These are phyloP conservation scores for Narcine bancroftii DNA, from an alignment of 2,113 vertebrate species.

Conservation along the genomic window DNA sequence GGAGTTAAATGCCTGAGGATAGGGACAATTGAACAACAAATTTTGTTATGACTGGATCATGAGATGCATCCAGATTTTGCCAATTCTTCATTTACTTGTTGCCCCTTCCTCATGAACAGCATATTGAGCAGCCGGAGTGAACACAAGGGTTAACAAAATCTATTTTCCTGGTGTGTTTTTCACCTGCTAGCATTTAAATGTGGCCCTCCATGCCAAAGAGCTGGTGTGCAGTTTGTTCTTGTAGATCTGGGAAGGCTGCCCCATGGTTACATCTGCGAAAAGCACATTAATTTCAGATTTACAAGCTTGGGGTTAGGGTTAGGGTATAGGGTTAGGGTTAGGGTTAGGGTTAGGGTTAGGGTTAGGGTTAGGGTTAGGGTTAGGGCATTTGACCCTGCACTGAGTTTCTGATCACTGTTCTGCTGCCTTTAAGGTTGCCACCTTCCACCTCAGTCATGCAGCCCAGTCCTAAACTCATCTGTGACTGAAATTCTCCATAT, in stretches of 20 bases:
- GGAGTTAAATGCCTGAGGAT: slow-evolving; percentile 25
- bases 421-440: no score
- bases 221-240: neutral
- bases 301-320: no score
- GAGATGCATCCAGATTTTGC: neutral
- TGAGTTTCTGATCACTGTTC: no score
- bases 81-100: neutral
- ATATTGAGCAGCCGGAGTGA: neutral
- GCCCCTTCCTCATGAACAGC: neutral
- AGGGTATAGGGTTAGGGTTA: no score
- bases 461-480: no score
- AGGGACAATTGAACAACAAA: neutral
- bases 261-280: neutral
- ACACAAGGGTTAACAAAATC: neutral
- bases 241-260: neutral
- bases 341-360: no score
- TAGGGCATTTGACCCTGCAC: no score
- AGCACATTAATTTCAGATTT: no score
- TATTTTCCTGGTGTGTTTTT: neutral
- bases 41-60: slow-evolving; percentile 28
- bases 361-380: no score
- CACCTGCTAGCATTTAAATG: neutral
- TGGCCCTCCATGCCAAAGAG: neutral
- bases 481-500: no score
- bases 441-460: no score